Evolutionary conservation across 2,113 vertebrate species (phyloP).

Genomic region (Trematomus loennbergii): DNA sequence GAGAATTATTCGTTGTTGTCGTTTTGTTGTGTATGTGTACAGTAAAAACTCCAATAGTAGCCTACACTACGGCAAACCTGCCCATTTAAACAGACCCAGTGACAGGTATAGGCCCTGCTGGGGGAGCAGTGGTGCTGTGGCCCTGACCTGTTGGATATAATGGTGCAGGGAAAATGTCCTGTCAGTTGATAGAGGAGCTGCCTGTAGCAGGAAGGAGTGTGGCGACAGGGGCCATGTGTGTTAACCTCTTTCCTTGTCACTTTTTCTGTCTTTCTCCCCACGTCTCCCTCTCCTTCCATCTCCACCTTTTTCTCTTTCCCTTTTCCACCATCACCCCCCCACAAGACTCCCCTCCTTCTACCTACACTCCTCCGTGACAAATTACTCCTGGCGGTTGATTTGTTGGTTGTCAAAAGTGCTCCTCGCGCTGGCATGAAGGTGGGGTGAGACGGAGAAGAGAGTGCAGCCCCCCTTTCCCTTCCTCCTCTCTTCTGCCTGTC

Average conservation of each 20-base stretch:
- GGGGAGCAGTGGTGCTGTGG: constrained; percentile 58
- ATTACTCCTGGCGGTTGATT: constrained; percentile 83
- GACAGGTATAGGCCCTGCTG: constrained; percentile 66
- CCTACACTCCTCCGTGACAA: constrained; percentile 76
- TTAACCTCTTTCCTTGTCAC: constrained; percentile 80
- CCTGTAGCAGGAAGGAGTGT: constrained; percentile 79
- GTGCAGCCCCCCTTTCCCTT: constrained; percentile 13
- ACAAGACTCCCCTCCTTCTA: constrained; percentile 63
- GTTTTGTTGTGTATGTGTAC: constrained; percentile 11
- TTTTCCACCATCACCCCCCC: constrained; percentile 34
- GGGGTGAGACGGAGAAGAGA: constrained; percentile 61
- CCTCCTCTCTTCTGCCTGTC: constrained; percentile 29
- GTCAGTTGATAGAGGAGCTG: constrained; percentile 82
- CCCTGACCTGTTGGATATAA: constrained; percentile 74
- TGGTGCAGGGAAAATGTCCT: constrained; percentile 78
- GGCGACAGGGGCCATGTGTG: constrained; percentile 76
- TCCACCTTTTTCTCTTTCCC: constrained; percentile 42
- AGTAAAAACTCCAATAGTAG: constrained; percentile 26
- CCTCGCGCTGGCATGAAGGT: constrained; percentile 66
- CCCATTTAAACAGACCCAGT: constrained; percentile 64
- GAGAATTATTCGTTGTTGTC: constrained; percentile 48
- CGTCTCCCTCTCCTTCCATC: constrained; percentile 35
- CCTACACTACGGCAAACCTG: constrained; percentile 49
- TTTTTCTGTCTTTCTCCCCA: constrained; percentile 55
- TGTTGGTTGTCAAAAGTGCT: constrained; percentile 84